phyloP scores from a whole-genome alignment of 2,797 vertebrate genomes.

The Acanthopagrus latus region DNA sequence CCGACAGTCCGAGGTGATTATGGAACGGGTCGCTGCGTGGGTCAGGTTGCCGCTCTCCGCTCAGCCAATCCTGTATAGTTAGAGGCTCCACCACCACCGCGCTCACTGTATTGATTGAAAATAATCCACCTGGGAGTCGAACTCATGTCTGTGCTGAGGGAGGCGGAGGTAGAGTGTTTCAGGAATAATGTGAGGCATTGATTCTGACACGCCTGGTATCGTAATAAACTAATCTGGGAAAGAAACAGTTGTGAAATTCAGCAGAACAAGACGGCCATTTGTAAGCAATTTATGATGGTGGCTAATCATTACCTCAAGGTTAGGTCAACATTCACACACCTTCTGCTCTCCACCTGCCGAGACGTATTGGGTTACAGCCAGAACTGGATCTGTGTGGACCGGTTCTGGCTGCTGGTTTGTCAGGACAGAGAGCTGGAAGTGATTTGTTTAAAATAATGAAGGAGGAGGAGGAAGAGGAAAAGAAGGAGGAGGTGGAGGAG shows the following conservation, averaged over 20 bases:
- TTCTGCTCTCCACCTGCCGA: no score
- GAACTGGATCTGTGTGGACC: no score
- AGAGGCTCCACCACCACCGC: slow-evolving; percentile 47
- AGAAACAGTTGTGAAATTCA: slow-evolving; percentile 40
- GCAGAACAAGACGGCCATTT: slow-evolving; percentile 62
- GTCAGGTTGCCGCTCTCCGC: slow-evolving; percentile 62
- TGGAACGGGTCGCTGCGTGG: slow-evolving; percentile 71
- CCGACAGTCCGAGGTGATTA: slow-evolving; percentile 74
- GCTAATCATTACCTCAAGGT: slow-evolving; percentile 59
- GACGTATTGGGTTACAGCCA: no score
- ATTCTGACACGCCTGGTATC: slow-evolving; percentile 70
- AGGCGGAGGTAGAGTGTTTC: slow-evolving; percentile 12
- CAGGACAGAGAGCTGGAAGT: no score
- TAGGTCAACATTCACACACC: slow-evolving; percentile 37
- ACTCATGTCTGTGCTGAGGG: slow-evolving; percentile 61
- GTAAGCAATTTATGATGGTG: slow-evolving; percentile 66
- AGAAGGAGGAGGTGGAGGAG: no score
- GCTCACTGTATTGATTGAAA: slow-evolving; percentile 68
- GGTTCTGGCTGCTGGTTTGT: no score
- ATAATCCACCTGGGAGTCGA: slow-evolving; percentile 63
- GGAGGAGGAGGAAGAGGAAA: no score
- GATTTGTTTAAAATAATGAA: no score
- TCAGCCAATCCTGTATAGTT: slow-evolving; percentile 63
- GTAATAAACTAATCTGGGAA: slow-evolving; percentile 72
- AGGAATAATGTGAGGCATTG: slow-evolving; percentile 69